Evolutionary conservation across 2,113 vertebrate genomes (phyloP), one percentile per base, ranked within the genome.

Genomic region (Asarcornis scutulata): DNA sequence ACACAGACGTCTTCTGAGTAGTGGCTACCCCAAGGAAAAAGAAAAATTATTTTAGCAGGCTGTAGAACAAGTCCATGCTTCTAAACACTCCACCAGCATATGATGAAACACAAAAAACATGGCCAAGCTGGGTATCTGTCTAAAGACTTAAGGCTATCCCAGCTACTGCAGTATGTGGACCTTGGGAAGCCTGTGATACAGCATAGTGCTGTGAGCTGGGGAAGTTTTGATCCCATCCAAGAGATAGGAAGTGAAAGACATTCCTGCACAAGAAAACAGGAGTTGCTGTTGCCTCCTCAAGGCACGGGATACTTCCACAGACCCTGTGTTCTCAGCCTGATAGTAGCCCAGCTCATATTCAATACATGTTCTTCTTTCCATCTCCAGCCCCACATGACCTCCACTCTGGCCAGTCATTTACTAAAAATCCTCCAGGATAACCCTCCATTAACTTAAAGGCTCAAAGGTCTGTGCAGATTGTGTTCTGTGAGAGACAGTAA

Each of bases 1-100:
- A 98, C 79, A 73, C 99, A 99, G 76, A 99, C 62, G 34, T 97
- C 96, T 91, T 98, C 97, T 34, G 95, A 97, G 26, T 98, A 96
- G 32, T 96, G 88, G 6, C 99, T 99, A 92, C 17, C 58, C 69
- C 69, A 78, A 79, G 79, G 67, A 20, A 58, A 95, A n/a, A 69
- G 27, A 72, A 90, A 63, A 82, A 22, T 29, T 86, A 80, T 75
- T 92, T 26, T 36, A 36, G 11, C 72, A 71, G n/a, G 48, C 17
- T 55, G 14, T 34, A 20, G 31, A 88, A n/a, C 4, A 83, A 81
- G 9, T 52, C 32, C 12, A 13, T 63, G 12, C 3, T 67, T 90
- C 38, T 84, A 64, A 86, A 58, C 0, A 4, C 21, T 86, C 16
- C 34, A 75, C 6, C 9, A 44, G 31, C 21, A 52, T 68, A 0